phyloP scores from a whole-genome alignment of 2,888 invertebrate species.

The Falcaria lacertinaria region DNA sequence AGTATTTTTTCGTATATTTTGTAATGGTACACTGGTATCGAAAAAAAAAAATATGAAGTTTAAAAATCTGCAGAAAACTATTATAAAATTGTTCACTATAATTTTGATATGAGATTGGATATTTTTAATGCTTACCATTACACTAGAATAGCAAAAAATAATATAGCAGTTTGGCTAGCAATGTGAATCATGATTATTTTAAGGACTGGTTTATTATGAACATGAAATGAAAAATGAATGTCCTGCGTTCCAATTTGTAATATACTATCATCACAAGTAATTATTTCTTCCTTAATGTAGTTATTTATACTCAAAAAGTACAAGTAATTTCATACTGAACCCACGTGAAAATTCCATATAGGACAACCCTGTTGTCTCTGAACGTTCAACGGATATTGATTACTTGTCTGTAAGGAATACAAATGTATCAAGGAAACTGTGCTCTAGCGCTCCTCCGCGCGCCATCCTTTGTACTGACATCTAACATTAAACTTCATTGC shows the following conservation, averaged over 20 bases:
- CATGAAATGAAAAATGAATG: no score
- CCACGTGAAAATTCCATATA: constrained; percentile 45
- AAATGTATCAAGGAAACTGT: constrained; percentile 71
- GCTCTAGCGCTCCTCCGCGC: constrained; percentile 45
- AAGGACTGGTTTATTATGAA: no score
- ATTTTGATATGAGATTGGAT: no score
- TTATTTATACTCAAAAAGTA: no score
- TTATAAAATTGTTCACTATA: no score
- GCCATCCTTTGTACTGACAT: constrained; percentile 64
- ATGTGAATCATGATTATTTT: no score
- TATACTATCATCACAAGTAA: no score
- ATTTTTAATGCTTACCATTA: no score
- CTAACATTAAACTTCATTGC: constrained; percentile 68
- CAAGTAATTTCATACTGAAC: neutral
- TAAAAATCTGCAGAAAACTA: neutral
- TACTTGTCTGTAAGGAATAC: constrained; percentile 75
- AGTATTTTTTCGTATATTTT: constrained; percentile 24
- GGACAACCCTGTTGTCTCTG: constrained; percentile 54
- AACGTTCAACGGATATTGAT: constrained; percentile 69
- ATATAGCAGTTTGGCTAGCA: no score
- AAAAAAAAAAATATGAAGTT: neutral
- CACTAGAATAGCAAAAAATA: no score
- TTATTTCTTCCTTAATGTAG: no score
- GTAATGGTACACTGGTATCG: constrained; percentile 2
- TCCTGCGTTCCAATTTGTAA: no score